phyloP scores from a whole-genome alignment of 2,888 invertebrate species.

The Megalurothrips usitatus region DNA sequence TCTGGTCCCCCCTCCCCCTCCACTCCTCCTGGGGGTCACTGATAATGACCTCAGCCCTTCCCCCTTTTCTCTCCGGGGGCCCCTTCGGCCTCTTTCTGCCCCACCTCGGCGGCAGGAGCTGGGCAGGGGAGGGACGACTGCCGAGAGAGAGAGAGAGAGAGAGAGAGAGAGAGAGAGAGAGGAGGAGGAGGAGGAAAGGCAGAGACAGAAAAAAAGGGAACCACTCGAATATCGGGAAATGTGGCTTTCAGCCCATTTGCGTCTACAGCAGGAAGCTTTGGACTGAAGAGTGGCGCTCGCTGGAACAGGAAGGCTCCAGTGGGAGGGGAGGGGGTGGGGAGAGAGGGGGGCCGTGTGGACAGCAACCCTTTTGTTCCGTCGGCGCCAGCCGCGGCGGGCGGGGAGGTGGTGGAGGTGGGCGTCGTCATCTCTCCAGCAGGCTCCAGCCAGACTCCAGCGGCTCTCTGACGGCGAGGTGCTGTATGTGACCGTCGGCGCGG shows the following conservation, averaged over 20 bases:
- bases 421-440: too few species aligned
- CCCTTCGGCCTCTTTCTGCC: background rate
- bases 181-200: background rate
- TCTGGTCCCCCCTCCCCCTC: too few species aligned
- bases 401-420: too few species aligned
- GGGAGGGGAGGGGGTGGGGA: background rate
- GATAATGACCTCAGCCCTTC: background rate
- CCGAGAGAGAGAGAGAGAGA: slow-evolving; percentile 6
- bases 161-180: background rate
- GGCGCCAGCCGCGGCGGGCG: too few species aligned
- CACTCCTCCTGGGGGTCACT: slow-evolving; percentile 10
- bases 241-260: background rate
- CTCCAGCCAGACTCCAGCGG: too few species aligned
- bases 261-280: background rate
- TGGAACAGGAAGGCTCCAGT: background rate
- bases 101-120: too few species aligned
- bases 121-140: background rate
- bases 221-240: slow-evolving; percentile 17
- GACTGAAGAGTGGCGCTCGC: background rate
- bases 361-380: too few species aligned
- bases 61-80: background rate
- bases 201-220: background rate
- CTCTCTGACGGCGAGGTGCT: too few species aligned
- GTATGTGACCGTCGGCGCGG: too few species aligned
- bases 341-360: background rate